phyloP scores from a whole-genome alignment of 2,797 vertebrate species.

The Cyclopterus lumpus region DNA sequence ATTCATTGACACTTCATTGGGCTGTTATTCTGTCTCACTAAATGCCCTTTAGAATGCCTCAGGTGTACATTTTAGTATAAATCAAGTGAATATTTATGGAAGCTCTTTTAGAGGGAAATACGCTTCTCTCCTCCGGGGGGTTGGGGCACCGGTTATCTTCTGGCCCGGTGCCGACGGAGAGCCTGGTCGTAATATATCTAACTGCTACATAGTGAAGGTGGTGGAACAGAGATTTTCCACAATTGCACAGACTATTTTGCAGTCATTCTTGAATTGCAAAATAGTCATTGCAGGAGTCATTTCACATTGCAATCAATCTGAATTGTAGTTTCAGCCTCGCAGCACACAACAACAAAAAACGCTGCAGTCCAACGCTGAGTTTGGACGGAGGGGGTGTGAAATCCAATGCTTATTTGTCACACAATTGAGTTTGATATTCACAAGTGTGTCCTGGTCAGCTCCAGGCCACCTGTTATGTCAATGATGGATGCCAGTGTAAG shows the following conservation, averaged over 20 bases:
- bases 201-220: constrained; percentile 49
- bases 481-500: constrained; percentile 72
- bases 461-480: constrained; percentile 80
- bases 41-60: constrained; percentile 69
- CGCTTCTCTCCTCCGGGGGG: constrained; percentile 62
- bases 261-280: constrained; percentile 69
- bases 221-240: constrained; percentile 39
- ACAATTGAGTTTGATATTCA: constrained; percentile 80
- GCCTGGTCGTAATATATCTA: constrained; percentile 61
- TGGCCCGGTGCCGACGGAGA: constrained; percentile 43
- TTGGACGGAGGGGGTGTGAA: constrained; percentile 67
- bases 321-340: constrained; percentile 65
- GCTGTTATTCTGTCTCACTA: constrained; percentile 72
- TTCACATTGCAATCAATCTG: constrained; percentile 68
- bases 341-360: constrained; percentile 33
- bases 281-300: constrained; percentile 48
- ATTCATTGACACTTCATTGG: constrained; percentile 71
- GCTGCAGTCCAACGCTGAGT: constrained; percentile 33
- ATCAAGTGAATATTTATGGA: constrained; percentile 75
- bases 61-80: constrained; percentile 75
- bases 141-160: constrained; percentile 65
- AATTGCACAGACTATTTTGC: constrained; percentile 65
- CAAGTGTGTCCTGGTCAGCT: constrained; percentile 79
- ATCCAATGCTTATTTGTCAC: constrained; percentile 78
- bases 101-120: constrained; percentile 71